A percentile compares a stretch with the other conserved stretches of the same genome.
Evolutionary conservation across 1,140 invertebrate species (phyloP).

Genomic region (Zaprionus tsacasi): DNA sequence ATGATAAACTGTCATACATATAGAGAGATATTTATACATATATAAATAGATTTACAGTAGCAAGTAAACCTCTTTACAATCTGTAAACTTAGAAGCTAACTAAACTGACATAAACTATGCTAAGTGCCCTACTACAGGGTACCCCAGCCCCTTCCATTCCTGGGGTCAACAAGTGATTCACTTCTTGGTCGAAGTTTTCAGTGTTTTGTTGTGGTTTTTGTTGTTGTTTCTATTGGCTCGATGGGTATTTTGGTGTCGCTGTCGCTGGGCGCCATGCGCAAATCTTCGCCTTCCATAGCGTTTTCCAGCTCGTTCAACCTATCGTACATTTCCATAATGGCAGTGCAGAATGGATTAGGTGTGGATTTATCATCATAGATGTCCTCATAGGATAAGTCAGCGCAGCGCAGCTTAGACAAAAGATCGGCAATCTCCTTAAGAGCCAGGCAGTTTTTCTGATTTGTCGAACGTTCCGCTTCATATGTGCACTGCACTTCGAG

Average conservation of each 20-base stretch:
- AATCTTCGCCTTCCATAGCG: neutral
- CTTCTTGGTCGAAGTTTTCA: slow-evolving; percentile 32
- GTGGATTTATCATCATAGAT: slow-evolving; percentile 42
- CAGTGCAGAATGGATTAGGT: slow-evolving; percentile 62
- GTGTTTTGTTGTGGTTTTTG: slow-evolving; percentile 6
- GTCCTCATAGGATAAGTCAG: slow-evolving; percentile 49
- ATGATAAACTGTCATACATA: slow-evolving; percentile 16
- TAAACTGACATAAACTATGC: slow-evolving; percentile 51
- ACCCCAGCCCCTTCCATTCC: neutral
- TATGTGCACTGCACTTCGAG: slow-evolving; percentile 25
- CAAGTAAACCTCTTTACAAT: neutral
- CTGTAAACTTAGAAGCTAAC: slow-evolving; percentile 36
- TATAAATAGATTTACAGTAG: neutral
- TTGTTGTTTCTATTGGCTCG: slow-evolving; percentile 15
- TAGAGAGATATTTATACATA: slow-evolving; percentile 5
- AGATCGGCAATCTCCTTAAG: slow-evolving; percentile 65
- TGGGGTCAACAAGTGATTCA: slow-evolving; percentile 49
- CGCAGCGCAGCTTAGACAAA: slow-evolving; percentile 41
- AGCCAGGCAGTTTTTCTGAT: slow-evolving; percentile 26
- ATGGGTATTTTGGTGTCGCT: slow-evolving; percentile 35
- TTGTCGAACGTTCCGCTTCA: slow-evolving; percentile 26
- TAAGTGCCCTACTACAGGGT: slow-evolving; percentile 32
- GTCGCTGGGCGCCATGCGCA: slow-evolving; percentile 26
- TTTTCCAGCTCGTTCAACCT: slow-evolving; percentile 6
- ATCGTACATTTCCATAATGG: slow-evolving; percentile 38